Base-by-base conservation (phyloP, 2,113 vertebrate species). In the Pangasianodon gigas region DNA sequence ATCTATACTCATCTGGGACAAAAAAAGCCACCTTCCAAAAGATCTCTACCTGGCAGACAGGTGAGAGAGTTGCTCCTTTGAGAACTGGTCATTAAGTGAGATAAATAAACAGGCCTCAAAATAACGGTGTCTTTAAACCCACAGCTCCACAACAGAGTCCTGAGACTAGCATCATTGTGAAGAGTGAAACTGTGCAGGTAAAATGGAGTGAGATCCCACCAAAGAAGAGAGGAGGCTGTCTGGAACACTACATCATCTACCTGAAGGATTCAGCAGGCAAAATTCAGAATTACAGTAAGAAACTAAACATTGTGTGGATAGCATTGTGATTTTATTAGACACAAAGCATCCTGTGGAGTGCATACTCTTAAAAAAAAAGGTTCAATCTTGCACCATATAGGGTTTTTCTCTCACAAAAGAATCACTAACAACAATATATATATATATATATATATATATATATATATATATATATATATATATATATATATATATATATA, bases 161-260 rank as follows among this genome's bases (percentile, higher is more conserved):
- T 0, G 60, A 18, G 16, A 65, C 84, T 26, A 51, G 1, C 18
- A 77, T 92, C 51, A 46, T 24, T 16, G 44, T 86, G 4, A 80
- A 91, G 11, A 90, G 86, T 46, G 89, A 92, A 14, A 90, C 32
- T 0, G 91, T 96, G 84, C 86, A 16, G 0, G 90, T 96, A 21
- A 92, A 62, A 46, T 96, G 95, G 95, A 60, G 0, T 0, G 89
- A 92, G 83, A 84, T 96, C 80, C 91, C 91, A 46, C 71, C 60
- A 37, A 19, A 18, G 21, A 90, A 95, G 46, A 93, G 83, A 21
- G n/a, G 89, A 46, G 96, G 96, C 4, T 96, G 96, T 74, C 86
- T 96, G 90, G 93, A 71, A 60, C 80, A 71, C 0, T 96, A 96
- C 41, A 96, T 84, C 65, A 89, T 96, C 91, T 95, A 96, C 87